These are phyloP conservation scores for human DNA, from an alignment of 2,113 vertebrate genomes.

Conservation along the genomic window GRCh38 chr9:124583001-124583500, in stretches of 20 bases:
- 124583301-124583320: background rate
- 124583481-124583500: background rate
- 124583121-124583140: background rate
- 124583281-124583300: background rate
- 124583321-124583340: background rate
- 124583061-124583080: background rate
- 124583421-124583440: background rate
- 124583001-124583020: constrained; percentile 12
- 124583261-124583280: background rate
- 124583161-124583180: background rate
- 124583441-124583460: background rate
- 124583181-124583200: background rate
- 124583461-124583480: background rate
- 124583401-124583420: background rate
- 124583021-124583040: background rate
- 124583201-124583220: constrained; percentile 8
- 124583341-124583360: background rate
- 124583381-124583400: background rate
- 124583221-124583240: background rate
- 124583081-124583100: background rate
- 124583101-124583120: constrained; percentile 23
- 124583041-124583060: background rate
- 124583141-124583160: background rate
- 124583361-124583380: background rate
- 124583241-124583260: background rate